Conservation (phyloP, 2,797 vertebrate genomes). For the Acrossocheilus fasciatus region DNA sequence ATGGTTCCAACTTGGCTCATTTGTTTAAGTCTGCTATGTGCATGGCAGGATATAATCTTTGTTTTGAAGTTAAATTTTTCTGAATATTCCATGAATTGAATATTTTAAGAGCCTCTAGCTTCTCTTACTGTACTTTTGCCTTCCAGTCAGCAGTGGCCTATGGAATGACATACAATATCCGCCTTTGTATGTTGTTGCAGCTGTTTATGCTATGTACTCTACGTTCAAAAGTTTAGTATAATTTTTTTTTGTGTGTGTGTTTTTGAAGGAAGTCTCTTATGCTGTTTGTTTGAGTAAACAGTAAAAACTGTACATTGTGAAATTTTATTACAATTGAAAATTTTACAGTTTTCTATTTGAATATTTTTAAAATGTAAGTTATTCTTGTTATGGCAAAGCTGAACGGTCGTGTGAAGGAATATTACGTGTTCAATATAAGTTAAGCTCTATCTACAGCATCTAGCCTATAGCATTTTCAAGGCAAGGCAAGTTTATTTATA, state of each 20-base stretch:
- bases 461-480: background rate
- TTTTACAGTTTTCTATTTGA: background rate
- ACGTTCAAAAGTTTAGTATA: background rate
- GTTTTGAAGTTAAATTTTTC: background rate
- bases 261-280: background rate
- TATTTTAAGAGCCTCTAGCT: background rate
- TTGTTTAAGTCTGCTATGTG: constrained; percentile 1
- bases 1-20: background rate
- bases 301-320: background rate
- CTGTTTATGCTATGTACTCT: constrained; percentile 6
- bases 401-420: background rate
- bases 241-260: background rate
- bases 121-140: background rate
- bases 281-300: background rate
- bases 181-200: constrained; percentile 22
- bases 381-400: background rate
- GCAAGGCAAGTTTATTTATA: no score
- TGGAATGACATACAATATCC: background rate
- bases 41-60: background rate
- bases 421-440: background rate
- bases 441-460: background rate
- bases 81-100: background rate
- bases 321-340: background rate
- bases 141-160: constrained; percentile 8
- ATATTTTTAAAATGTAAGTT: background rate